Conservation (phyloP, 2,113 vertebrate genomes). For the Excalfactoria chinensis region DNA sequence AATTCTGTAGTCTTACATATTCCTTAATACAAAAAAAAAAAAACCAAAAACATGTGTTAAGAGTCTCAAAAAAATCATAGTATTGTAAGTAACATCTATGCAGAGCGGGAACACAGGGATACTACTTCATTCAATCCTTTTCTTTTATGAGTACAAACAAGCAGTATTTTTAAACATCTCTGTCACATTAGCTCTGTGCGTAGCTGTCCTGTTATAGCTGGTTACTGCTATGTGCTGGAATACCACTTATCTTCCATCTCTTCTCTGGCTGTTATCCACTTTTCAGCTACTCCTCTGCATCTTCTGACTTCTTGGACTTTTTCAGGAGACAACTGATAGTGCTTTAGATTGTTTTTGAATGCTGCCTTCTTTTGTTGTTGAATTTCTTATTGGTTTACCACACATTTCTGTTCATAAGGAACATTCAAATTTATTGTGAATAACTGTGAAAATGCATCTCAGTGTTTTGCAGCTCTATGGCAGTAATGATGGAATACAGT, state of each 20-base stretch:
- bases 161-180: constrained; percentile 14
- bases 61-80: neutral
- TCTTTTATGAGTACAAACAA: neutral
- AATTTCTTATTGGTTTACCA: neutral
- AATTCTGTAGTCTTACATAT: neutral
- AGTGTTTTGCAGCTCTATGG: neutral
- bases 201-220: constrained; percentile 36
- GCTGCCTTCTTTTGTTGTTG: neutral
- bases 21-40: neutral
- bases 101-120: neutral
- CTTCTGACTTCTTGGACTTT: neutral
- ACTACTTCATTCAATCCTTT: constrained; percentile 1
- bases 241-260: constrained; percentile 62
- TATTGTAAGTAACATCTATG: neutral
- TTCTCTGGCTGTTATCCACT: constrained; percentile 43
- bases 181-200: neutral
- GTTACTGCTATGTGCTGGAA: constrained; percentile 42
- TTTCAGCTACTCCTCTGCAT: constrained; percentile 43
- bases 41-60: too few relatives aligned
- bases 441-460: neutral
- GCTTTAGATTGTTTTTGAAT: neutral
- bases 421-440: neutral
- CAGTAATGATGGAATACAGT: neutral
- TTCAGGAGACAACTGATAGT: neutral
- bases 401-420: neutral